Base-by-base conservation (phyloP, 2,888 invertebrate genomes). In the Athalia cordata region DNA sequence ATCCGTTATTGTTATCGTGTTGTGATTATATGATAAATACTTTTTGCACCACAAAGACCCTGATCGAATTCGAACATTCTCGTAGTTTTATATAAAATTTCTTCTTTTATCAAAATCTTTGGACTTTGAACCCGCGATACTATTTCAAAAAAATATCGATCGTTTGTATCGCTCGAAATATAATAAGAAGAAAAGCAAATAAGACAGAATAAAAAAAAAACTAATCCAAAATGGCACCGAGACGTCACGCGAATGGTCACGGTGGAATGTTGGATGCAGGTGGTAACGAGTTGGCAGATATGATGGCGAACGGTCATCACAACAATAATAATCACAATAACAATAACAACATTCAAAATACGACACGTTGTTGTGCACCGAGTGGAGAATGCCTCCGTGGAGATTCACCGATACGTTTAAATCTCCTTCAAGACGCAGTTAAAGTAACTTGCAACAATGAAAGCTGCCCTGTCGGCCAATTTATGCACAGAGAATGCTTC, bases 401-500 rank as follows among this genome's bases (percentile, higher is more conserved):
- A 82, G 92, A 89, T 82, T 85, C 88, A 47, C 89, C 93, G 65
- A 94, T 95, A 78, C 92, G 93, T 79, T 87, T 93, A 81, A 95
- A 95, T 86, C 94, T 95, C 81, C 92, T 95, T 75, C 93, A 95
- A 83, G 97, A 97, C 86, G 95, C 95, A 66, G 94, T 98, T 83
- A 95, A 96, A 89, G 97, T 99, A 79, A 93, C 95, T 83, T 99
- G 99, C 93, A 98, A 97, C 93, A 98, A 98, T 92, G 98, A 98
- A 89, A 94, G 94, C 87, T 99, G 99, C 92, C 92, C 93, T 81
- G 93, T 94, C 87, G 97, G 98, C 81, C 95, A 95, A 90, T 98
- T 95, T 90, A 98, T 99, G 98, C 99, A 99, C 92, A 94, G 95
- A 84, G 96, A 96, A 90, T 99, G 98, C 91, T 98, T 98, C 92